phyloP scores from a whole-genome alignment of 2,888 invertebrate species.

The Trachelus iudaicus region DNA sequence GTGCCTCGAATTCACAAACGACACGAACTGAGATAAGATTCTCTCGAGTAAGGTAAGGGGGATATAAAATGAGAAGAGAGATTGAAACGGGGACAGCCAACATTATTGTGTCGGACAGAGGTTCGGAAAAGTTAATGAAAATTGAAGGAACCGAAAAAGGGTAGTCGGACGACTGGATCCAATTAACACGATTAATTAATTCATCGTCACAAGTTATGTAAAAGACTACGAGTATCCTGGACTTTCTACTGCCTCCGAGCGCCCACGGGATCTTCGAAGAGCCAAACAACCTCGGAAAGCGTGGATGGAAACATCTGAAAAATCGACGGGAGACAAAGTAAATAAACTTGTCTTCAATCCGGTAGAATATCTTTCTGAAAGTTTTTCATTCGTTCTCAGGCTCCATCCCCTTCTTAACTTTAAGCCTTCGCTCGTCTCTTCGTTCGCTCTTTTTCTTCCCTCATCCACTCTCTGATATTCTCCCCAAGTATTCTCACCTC shows the following conservation, averaged over 20 bases:
- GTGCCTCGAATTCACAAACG: slow-evolving; percentile 34
- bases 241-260: not conserved
- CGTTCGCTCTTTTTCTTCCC: not conserved
- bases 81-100: not conserved
- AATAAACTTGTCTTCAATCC: not conserved
- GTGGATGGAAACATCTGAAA: not conserved
- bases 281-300: not conserved
- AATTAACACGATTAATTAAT: slow-evolving; percentile 17
- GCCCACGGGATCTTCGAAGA: not conserved
- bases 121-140: not conserved
- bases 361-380: slow-evolving; percentile 10
- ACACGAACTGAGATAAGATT: slow-evolving; percentile 30
- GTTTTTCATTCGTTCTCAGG: slow-evolving; percentile 13
- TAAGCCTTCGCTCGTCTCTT: not conserved
- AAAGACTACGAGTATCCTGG: not conserved
- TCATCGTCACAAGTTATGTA: slow-evolving; percentile 5
- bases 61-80: slow-evolving; percentile 20
- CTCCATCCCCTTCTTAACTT: not conserved
- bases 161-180: slow-evolving; percentile 1
- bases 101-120: not conserved
- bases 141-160: not conserved
- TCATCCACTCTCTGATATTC: not conserved
- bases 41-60: slow-evolving; percentile 29
- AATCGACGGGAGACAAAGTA: not conserved
- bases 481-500: not conserved